Evolutionary conservation across 2,888 invertebrate genomes (phyloP), one percentile per base, ranked within the genome.

Genomic region (Pterobdella sp.): DNA sequence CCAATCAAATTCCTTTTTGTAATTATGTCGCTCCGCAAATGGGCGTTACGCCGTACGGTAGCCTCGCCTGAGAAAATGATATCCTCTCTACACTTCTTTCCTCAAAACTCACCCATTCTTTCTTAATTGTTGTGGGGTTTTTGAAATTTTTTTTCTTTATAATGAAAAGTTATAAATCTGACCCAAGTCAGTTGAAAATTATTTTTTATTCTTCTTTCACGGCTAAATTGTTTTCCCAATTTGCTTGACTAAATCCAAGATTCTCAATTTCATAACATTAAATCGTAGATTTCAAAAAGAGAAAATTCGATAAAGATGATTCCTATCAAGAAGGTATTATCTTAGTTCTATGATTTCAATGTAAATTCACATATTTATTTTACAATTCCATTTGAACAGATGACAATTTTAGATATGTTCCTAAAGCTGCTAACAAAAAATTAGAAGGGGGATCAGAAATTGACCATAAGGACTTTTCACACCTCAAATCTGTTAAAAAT

Each of bases 211-310:
- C 18, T 42, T 14, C 10, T 42, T 14, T 14, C 7, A 42, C 7
- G 18, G 18, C 42, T 42, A 7, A 14, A 14, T 42, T 42, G 7
- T 42, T 42, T 7, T 14, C 18, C 10, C 10, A 7, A 7, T 42
- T 18, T 42, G 42, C 42, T 42, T 42, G n/a, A n/a, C n/a, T n/a
- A n/a, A n/a, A n/a, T n/a, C n/a, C n/a, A n/a, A n/a, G n/a, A n/a
- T n/a, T n/a, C n/a, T n/a, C n/a, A n/a, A n/a, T n/a, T n/a, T n/a
- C n/a, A n/a, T n/a, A n/a, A n/a, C n/a, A n/a, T n/a, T n/a, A n/a
- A n/a, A n/a, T n/a, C n/a, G n/a, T n/a, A 56, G 60, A 22, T 56
- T 56, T 56, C n/a, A 56, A 22, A 56, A 56, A n/a, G n/a, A 56
- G 26, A n/a, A 56, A 22, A 22, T 4, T 56, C 26, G 60, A 56